phyloP scores from a whole-genome alignment of 2,113 vertebrate species.

The Oreotrochilus melanogaster region DNA sequence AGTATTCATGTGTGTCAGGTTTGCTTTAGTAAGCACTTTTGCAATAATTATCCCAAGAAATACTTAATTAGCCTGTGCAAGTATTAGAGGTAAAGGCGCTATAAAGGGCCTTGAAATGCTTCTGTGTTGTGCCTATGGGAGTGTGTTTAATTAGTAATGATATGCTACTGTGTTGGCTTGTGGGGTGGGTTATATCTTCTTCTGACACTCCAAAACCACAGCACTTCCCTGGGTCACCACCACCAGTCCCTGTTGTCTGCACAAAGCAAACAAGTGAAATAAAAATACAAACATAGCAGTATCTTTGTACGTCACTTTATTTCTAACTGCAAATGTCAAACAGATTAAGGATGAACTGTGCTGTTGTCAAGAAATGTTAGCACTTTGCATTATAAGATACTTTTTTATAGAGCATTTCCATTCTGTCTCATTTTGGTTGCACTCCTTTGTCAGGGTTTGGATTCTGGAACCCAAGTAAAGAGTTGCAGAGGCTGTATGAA shows the following conservation, averaged over 20 bases:
- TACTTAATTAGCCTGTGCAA: neutral
- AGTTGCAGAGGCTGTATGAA: neutral
- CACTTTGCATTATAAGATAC: neutral
- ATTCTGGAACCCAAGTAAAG: neutral
- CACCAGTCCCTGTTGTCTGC: neutral
- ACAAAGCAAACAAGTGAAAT: slow-evolving; percentile 35
- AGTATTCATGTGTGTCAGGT: neutral
- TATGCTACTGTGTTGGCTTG: neutral
- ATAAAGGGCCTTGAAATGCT: neutral
- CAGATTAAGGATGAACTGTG: slow-evolving; percentile 31
- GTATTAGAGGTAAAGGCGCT: neutral
- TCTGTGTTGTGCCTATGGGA: neutral
- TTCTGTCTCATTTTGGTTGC: neutral
- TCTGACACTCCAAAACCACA: neutral
- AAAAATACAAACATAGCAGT: slow-evolving; percentile 25
- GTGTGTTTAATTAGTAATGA: neutral
- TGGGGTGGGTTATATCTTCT: neutral
- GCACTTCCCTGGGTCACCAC: neutral
- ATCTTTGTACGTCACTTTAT: slow-evolving; percentile 30
- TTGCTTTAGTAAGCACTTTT: neutral
- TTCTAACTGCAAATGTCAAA: slow-evolving; percentile 44
- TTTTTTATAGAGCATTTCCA: neutral
- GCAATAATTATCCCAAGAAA: neutral
- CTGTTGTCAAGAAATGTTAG: slow-evolving; percentile 19
- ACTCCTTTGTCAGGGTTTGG: neutral